These are phyloP conservation scores for Nyctereutes procyonoides DNA, from an alignment of 2,113 vertebrate species.

Conservation along the genomic window DNA sequence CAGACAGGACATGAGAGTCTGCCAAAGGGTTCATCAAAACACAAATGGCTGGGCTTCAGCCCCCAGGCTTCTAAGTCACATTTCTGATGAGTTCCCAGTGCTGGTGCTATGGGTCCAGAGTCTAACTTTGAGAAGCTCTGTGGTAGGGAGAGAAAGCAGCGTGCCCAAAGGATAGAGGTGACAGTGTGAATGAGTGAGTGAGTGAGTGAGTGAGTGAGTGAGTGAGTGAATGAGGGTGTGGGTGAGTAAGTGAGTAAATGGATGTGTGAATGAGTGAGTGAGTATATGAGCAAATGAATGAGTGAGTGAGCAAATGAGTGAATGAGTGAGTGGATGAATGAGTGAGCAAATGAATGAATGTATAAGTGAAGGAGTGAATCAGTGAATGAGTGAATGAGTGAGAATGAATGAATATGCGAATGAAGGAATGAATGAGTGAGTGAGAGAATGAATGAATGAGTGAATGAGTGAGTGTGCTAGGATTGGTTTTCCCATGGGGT, in stretches of 20 bases:
- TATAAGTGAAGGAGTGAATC: no score
- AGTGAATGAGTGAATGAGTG: no score
- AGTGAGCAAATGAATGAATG: no score
- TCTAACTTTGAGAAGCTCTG: background rate
- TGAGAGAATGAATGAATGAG: background rate
- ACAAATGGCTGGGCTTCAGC: background rate
- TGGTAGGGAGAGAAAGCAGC: no score
- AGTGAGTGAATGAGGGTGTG: no score
- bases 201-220: no score
- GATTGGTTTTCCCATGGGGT: background rate
- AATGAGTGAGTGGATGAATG: no score
- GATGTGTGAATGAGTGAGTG: no score
- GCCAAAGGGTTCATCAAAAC: background rate
- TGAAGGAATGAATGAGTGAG: background rate
- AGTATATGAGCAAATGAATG: background rate
- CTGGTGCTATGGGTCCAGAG: background rate
- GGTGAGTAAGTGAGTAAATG: no score
- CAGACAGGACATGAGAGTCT: background rate
- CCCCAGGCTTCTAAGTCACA: background rate
- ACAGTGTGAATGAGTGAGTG: background rate
- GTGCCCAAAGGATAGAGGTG: background rate
- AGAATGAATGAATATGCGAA: no score
- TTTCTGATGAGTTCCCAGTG: background rate
- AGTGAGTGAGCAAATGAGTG: no score
- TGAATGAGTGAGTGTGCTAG: background rate